phyloP scores from a whole-genome alignment of 2,113 vertebrate genomes.

The Clarias gariepinus region DNA sequence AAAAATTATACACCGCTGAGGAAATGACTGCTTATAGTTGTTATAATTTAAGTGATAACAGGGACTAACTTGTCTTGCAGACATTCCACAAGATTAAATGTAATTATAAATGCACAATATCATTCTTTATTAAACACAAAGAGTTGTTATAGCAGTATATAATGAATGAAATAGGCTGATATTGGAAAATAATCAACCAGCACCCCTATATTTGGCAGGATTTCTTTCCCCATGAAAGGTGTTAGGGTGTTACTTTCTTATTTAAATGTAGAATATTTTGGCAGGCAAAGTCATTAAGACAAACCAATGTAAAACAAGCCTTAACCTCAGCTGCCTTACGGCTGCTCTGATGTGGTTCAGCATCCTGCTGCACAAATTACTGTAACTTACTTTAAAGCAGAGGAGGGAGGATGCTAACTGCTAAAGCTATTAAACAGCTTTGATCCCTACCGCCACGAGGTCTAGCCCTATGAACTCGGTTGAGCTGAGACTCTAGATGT shows the following conservation, averaged over 20 bases:
- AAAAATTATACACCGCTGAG: background rate
- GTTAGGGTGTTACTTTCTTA: background rate
- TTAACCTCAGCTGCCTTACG: slow-evolving; percentile 52
- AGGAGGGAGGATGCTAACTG: slow-evolving; percentile 54
- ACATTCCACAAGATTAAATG: slow-evolving; percentile 11
- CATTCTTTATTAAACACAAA: background rate
- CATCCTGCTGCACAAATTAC: slow-evolving; percentile 56
- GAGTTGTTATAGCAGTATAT: background rate
- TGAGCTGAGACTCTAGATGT: slow-evolving; percentile 48
- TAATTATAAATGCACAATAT: background rate
- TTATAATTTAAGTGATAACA: slow-evolving; percentile 4
- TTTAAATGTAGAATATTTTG: slow-evolving; percentile 6
- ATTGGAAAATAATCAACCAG: background rate
- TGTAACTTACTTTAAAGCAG: slow-evolving; percentile 62
- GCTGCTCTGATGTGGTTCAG: slow-evolving; percentile 54
- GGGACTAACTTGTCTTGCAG: background rate
- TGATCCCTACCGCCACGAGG: slow-evolving; percentile 64
- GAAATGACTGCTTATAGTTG: background rate
- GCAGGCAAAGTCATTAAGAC: slow-evolving; percentile 22
- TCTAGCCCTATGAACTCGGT: slow-evolving; percentile 53
- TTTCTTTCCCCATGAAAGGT: background rate
- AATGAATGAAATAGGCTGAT: background rate
- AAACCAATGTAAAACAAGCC: slow-evolving; percentile 47
- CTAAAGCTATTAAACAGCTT: slow-evolving; percentile 67
- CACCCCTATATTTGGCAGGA: background rate